Percentiles rank a stretch among this genome's conserved stretches.
Conservation (phyloP, 2,113 vertebrate genomes). For the Sialia sialis region DNA sequence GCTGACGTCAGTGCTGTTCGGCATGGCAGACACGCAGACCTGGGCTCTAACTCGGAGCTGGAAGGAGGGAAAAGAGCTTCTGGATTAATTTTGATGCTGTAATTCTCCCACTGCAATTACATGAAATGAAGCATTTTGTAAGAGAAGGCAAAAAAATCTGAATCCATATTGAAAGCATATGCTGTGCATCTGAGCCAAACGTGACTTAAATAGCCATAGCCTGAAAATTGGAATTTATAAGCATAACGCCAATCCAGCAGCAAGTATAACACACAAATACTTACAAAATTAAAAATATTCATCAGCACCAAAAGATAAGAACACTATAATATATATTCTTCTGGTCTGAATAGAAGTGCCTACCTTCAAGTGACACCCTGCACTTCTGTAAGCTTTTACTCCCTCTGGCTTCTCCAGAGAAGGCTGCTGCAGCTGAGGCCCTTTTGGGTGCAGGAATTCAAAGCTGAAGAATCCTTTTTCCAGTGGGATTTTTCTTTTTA, state of each 20-base stretch:
- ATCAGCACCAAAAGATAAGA: neutral
- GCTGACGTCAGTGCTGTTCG: fast-evolving
- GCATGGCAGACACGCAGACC: neutral
- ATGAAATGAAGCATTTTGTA: neutral
- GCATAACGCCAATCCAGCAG: neutral
- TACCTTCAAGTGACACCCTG: neutral
- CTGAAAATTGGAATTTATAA: neutral
- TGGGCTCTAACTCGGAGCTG: neutral
- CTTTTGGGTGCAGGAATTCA: neutral
- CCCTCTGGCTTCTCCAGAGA: neutral
- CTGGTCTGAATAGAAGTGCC: neutral
- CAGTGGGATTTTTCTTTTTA: slow-evolving; percentile 19
- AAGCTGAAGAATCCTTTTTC: neutral
- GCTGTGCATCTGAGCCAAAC: neutral
- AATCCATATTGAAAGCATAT: neutral
- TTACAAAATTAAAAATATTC: neutral
- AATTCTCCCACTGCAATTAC: neutral
- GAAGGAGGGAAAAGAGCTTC: neutral
- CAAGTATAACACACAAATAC: neutral
- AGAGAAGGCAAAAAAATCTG: neutral
- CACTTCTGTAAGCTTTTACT: neutral
- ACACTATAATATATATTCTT: neutral
- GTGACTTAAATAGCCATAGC: neutral
- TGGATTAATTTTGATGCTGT: neutral
- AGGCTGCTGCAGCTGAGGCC: neutral